A percentile compares a stretch with the other conserved stretches of the same genome.
phyloP scores from a whole-genome alignment of 2,113 vertebrate genomes.

The Cinclus cinclus region DNA sequence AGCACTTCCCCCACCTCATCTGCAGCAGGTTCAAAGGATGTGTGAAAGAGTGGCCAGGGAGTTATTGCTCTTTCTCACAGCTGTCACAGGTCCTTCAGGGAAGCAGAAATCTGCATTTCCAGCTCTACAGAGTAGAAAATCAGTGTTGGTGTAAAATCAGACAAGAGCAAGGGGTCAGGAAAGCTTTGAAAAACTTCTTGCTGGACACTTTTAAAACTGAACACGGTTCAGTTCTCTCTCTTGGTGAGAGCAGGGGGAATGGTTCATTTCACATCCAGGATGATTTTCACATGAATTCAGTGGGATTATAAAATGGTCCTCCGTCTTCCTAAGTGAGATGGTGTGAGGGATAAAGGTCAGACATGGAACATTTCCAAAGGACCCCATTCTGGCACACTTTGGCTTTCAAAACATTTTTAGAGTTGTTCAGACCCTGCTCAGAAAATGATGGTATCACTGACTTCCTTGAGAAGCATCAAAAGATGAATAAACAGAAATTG shows the following conservation, averaged over 20 bases:
- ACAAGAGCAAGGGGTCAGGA: not conserved
- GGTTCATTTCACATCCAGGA: not conserved
- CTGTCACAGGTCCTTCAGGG: not conserved
- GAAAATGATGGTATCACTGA: not conserved
- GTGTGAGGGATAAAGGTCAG: not conserved
- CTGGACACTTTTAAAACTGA: not conserved
- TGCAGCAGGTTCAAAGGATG: not conserved
- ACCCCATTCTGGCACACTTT: not conserved
- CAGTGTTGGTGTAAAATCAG: not conserved
- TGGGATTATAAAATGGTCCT: not conserved
- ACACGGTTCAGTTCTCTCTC: not conserved
- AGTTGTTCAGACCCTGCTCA: not conserved
- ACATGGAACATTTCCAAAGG: not conserved
- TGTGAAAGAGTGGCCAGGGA: not conserved
- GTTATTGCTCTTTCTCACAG: not conserved
- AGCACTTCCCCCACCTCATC: not conserved
- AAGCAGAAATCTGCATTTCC: not conserved
- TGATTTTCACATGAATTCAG: not conserved
- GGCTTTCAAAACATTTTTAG: not conserved
- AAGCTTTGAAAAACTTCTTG: not conserved
- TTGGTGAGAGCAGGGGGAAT: not conserved
- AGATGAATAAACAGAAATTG: not conserved
- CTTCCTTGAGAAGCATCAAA: not conserved
- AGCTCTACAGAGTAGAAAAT: not conserved
- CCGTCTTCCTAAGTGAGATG: not conserved